Base-by-base conservation (phyloP, 2,888 invertebrate species). In the Leptarthrus brevirostris region DNA sequence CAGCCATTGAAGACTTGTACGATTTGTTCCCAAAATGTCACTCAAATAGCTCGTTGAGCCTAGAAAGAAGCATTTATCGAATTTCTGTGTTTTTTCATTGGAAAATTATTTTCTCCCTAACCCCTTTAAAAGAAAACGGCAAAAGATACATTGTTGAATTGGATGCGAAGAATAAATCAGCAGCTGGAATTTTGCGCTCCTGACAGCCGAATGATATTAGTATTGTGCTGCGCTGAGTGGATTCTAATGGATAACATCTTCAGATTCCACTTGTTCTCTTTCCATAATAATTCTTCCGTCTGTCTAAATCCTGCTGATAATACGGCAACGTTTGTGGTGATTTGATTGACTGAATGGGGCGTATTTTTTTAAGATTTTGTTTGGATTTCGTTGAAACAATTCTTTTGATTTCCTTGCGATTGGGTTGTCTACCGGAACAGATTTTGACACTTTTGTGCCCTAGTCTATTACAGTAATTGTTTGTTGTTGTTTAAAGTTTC, bases 201-300 rank as follows among this genome's bases (percentile, higher is more conserved):
- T 40, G 40, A 40, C 40, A 40, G n/a, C 3, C 40, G 12, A 30
- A 18, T 58, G 34, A 10, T n/a, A 20, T 36, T 36, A n/a, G 40
- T 16, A 58, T 58, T 58, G 34, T 58, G 58, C 36, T 58, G 12
- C 36, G 34, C 6, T 18, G 36, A 40, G 58, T 58, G 58, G 20
- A 58, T 58, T 20, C 40, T 58, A 36, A 36, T 58, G 40, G 58
- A 58, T 22, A 40, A 58, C 20, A 36, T 58, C 36, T 20, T 36
- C 36, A 34, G 34, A 58, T 10, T 58, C 40, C 12, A 40, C 12
- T 40, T 40, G 40, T n/a, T 30, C 30, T 30, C 4, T 8, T 30
- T 8, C 30, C 8, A 12, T 40, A 40, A 40, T 40, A 40, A 12
- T 40, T 40, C 40, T 6, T 40, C n/a, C 40, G 8, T 40, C 12